A percentile compares a stretch with the other conserved stretches of the same genome.
These are phyloP conservation scores for Leptosomus discolor DNA, from an alignment of 2,113 vertebrate genomes.

Conservation along the genomic window DNA sequence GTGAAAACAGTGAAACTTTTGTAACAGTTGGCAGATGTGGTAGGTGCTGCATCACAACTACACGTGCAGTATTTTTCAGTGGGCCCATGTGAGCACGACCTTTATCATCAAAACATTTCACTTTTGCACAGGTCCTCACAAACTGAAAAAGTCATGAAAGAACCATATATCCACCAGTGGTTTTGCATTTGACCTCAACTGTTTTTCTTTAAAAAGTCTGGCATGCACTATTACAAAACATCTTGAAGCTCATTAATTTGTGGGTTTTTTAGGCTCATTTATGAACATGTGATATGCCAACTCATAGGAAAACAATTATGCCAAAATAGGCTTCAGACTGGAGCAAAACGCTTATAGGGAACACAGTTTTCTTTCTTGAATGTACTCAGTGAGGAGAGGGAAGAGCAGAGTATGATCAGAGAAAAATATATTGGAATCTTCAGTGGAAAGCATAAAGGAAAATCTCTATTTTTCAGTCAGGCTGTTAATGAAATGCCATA, in stretches of 20 bases:
- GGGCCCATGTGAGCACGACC: background rate
- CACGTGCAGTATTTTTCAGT: background rate
- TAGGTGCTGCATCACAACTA: background rate
- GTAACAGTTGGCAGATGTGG: background rate
- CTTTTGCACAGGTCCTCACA: background rate
- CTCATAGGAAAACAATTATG: background rate
- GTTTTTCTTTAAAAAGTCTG: background rate
- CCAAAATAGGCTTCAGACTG: background rate
- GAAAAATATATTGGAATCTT: background rate
- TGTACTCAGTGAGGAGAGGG: background rate
- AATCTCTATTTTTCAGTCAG: background rate
- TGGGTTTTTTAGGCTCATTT: background rate
- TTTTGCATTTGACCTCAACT: background rate
- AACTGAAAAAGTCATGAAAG: background rate
- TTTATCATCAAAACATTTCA: background rate
- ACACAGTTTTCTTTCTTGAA: background rate
- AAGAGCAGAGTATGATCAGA: background rate
- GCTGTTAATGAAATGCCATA: background rate
- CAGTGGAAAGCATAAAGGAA: background rate
- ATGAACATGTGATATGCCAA: background rate
- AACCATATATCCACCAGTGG: background rate
- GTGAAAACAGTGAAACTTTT: background rate
- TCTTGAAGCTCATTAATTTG: background rate
- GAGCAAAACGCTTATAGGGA: background rate
- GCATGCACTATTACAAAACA: background rate